Evolutionary conservation across 2,797 vertebrate genomes (phyloP), one percentile per base, ranked within the genome.

Genomic region (Cichlasoma orientale): DNA sequence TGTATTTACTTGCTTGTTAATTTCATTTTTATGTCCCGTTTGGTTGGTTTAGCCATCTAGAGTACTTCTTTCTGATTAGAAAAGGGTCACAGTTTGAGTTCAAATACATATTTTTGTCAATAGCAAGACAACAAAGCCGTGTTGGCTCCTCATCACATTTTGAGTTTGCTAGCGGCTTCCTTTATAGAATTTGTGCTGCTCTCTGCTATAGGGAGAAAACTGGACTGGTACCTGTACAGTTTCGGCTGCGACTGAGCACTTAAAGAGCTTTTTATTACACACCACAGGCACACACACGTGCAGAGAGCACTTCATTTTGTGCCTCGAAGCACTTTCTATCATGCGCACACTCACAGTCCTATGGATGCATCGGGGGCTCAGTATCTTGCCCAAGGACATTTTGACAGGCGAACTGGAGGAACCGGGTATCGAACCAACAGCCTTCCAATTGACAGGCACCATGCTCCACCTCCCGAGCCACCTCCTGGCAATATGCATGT

Each of bases 241-340:
- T 1, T 36, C 3, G 8, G 36, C 36, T 36, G 5, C 16, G 16
- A 44, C 13, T 16, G 4, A 44, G 41, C 41, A 44, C 41, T 16
- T 7, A 7, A 0, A 47, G 23, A 27, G 16, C 0, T 19, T 27
- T 66, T 12, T 47, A 66, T 41, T 5, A 1, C 23, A 47, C 9
- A 12, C 23, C 61, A 66, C 18, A 66, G 47, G 47, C 27, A 27
- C 41, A 66, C 38, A 27, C 14, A 25, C 25, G 18, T 66, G 14
- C 3, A 27, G 8, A 29, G 5, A 66, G 5, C 41, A 47, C 0
- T 47, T 27, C 9, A 66, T 61, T n/a, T 19, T 58, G 3, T 38
- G 21, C 31, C n/a, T 8, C 14, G 4, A 44, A 13, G 41, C 13
- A 5, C 12, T 14, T 41, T 41, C 12, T 41, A 7, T 58, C 31